Conservation (phyloP, 2,113 vertebrate species). For the Ptyas mucosa region DNA sequence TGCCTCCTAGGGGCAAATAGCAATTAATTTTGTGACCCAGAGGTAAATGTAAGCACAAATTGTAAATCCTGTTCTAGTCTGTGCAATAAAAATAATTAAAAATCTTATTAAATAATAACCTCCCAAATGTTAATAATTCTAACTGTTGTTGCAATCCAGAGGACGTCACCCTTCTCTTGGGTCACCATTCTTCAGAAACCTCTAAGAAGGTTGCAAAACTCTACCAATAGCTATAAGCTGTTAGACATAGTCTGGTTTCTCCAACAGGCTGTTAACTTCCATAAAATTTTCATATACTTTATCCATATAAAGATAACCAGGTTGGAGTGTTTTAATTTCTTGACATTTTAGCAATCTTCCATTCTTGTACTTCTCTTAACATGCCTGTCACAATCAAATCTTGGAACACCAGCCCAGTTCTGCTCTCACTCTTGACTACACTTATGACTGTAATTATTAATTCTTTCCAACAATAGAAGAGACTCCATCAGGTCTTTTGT, state of each 20-base stretch:
- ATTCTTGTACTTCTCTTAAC: constrained; percentile 48
- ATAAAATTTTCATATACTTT: background rate
- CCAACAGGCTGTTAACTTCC: background rate
- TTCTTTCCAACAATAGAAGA: constrained; percentile 57
- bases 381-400: constrained; percentile 45
- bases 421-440: constrained; percentile 54
- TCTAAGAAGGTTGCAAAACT: background rate
- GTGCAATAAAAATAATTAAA: background rate
- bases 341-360: constrained; percentile 7
- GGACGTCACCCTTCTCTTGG: background rate
- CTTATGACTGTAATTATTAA: constrained; percentile 65
- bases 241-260: background rate
- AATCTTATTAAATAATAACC: background rate
- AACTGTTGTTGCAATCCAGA: background rate
- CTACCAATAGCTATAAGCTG: background rate
- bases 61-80: background rate
- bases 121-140: background rate
- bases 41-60: background rate
- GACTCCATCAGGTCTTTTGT: constrained; percentile 57
- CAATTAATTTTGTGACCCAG: background rate
- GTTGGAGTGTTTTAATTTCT: background rate
- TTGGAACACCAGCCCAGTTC: constrained; percentile 45
- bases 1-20: background rate
- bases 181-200: background rate
- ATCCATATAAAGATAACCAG: constrained; percentile 7